These are phyloP conservation scores for Tetranychus piercei DNA, from an alignment of 2,888 invertebrate species.

Conservation along the genomic window DNA sequence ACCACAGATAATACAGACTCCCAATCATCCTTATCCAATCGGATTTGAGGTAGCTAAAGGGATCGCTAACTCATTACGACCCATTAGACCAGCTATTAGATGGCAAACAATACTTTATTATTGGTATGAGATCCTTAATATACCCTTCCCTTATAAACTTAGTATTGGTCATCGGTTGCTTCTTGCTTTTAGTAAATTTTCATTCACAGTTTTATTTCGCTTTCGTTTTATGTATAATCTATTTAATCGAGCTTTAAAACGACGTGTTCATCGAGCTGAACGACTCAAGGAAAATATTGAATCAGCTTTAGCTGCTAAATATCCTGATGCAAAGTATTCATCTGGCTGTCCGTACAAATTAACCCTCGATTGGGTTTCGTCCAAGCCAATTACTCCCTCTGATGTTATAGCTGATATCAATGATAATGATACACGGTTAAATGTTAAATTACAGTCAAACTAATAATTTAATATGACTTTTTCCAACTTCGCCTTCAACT, in stretches of 20 bases:
- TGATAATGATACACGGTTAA: neutral
- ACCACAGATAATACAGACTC: neutral
- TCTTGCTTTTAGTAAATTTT: neutral
- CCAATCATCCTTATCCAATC: neutral
- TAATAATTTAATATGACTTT: no score
- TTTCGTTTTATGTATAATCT: neutral
- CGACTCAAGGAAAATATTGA: neutral
- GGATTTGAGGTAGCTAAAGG: slow-evolving; percentile 12
- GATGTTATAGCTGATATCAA: neutral
- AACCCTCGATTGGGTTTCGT: neutral
- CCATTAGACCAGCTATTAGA: neutral
- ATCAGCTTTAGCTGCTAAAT: neutral
- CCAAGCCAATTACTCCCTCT: neutral
- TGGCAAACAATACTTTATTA: slow-evolving; percentile 5
- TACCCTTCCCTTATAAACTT: neutral
- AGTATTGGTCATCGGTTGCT: neutral
- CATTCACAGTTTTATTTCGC: neutral
- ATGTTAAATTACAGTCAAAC: neutral
- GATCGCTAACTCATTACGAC: slow-evolving; percentile 8
- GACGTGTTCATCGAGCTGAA: neutral
- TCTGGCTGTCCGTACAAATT: neutral
- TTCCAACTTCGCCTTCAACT: no score
- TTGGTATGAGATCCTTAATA: slow-evolving; percentile 2
- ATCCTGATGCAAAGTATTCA: neutral
- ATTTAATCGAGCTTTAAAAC: neutral